phyloP scores from a whole-genome alignment of 2,797 vertebrate genomes.

The Rhinella marina region DNA sequence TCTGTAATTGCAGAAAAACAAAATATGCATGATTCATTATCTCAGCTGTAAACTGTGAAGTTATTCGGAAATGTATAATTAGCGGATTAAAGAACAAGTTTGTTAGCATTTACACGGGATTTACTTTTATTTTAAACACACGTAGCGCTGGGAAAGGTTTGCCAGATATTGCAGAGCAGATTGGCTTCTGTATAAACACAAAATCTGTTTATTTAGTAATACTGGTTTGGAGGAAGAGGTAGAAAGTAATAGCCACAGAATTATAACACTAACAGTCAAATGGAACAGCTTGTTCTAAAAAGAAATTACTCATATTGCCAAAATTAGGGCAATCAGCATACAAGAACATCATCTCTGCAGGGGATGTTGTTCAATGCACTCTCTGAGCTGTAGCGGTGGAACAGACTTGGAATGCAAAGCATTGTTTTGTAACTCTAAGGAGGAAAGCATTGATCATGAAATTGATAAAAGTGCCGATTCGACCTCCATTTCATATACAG shows the following conservation, averaged over 20 bases:
- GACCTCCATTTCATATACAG: background rate
- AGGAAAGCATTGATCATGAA: constrained; percentile 29
- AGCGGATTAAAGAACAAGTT: constrained; percentile 32
- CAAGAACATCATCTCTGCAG: constrained; percentile 60
- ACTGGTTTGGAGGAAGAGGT: constrained; percentile 31
- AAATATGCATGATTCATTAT: constrained; percentile 3
- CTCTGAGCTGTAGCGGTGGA: background rate
- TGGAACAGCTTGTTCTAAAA: constrained; percentile 56
- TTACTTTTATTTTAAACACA: constrained; percentile 28
- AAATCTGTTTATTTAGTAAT: constrained; percentile 54
- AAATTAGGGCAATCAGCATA: constrained; percentile 59
- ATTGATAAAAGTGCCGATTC: constrained; percentile 23
- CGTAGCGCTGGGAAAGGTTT: background rate
- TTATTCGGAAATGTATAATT: constrained; percentile 36
- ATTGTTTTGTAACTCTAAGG: constrained; percentile 27
- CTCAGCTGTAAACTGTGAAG: constrained; percentile 19
- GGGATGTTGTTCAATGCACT: constrained; percentile 57
- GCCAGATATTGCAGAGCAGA: constrained; percentile 50
- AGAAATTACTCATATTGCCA: constrained; percentile 58
- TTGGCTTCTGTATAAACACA: constrained; percentile 53
- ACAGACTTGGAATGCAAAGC: constrained; percentile 26
- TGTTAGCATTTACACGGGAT: background rate
- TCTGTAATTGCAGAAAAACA: constrained; percentile 21
- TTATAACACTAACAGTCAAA: constrained; percentile 51
- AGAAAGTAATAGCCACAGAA: constrained; percentile 21